A percentile compares a stretch with the other conserved stretches of the same genome.
These are phyloP conservation scores for Thecocarcelia acutangulata DNA, from an alignment of 2,888 invertebrate genomes.

Conservation along the genomic window DNA sequence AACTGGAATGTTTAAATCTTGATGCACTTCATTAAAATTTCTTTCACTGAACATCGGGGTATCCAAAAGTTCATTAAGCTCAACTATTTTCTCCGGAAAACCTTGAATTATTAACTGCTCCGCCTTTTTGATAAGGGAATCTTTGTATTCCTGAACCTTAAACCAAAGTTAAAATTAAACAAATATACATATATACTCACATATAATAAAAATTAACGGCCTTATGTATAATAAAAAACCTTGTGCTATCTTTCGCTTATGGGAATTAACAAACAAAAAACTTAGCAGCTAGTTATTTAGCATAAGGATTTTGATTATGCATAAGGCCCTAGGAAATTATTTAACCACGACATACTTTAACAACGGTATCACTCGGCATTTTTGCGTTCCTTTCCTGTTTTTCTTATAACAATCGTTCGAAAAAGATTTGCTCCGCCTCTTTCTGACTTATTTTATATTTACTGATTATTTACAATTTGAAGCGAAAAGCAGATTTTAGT, in stretches of 20 bases:
- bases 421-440: not conserved
- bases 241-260: too few species aligned
- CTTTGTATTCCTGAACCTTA: constrained; percentile 95
- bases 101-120: constrained; percentile 93
- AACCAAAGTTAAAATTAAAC: not conserved
- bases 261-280: too few species aligned
- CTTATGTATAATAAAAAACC: too few species aligned
- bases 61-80: constrained; percentile 92
- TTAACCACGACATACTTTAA: constrained; percentile 73
- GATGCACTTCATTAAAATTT: constrained; percentile 87
- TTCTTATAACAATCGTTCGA: constrained; percentile 6
- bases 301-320: too few species aligned
- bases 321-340: constrained; percentile 41
- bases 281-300: too few species aligned
- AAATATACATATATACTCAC: too few species aligned
- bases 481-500: not conserved
- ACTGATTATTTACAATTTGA: not conserved
- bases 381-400: constrained; percentile 44
- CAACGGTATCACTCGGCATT: constrained; percentile 79
- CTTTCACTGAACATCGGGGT: constrained; percentile 91
- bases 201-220: too few species aligned
- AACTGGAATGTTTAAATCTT: constrained; percentile 92
- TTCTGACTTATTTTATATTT: too few species aligned
- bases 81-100: constrained; percentile 96
- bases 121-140: constrained; percentile 92